A percentile compares a stretch with the other conserved stretches of the same genome.
Conservation (phyloP, 2,113 vertebrate species). For the Athene noctua region DNA sequence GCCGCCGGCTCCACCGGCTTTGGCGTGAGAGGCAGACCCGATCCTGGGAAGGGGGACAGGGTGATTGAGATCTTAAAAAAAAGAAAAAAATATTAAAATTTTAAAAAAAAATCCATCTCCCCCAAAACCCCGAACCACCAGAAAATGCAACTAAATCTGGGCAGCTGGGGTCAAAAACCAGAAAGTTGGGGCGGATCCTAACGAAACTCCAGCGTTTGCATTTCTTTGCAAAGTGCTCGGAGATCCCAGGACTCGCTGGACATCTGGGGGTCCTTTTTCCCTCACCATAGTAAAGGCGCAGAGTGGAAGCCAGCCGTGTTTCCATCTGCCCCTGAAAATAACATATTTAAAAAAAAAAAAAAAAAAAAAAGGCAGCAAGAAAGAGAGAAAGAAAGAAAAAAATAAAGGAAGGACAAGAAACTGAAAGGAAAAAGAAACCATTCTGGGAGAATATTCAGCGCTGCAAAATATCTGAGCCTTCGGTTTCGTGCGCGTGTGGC, state of each 20-base stretch:
- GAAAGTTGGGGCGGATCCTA: neutral
- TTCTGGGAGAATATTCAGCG: neutral
- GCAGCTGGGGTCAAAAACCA: neutral
- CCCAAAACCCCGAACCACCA: neutral
- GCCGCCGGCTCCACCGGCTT: no score
- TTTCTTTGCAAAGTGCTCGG: neutral
- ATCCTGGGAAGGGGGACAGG: neutral
- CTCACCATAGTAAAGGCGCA: neutral
- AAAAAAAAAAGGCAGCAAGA: accelerated
- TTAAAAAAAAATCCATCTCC: no score
- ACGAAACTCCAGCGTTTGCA: neutral
- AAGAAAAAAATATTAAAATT: neutral
- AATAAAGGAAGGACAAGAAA: neutral
- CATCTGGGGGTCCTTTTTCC: neutral
- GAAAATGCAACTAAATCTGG: neutral
- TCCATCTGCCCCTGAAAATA: neutral
- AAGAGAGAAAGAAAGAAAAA: accelerated
- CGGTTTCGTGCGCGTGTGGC: accelerated
- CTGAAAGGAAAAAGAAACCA: neutral
- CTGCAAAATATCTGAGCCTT: neutral
- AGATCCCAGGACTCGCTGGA: neutral
- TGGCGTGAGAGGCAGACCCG: neutral
- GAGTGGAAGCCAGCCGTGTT: neutral
- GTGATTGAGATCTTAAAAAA: neutral
- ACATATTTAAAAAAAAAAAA: no score